Percentiles rank a stretch among this genome's conserved stretches.
These are phyloP conservation scores for Drosophila stalkeri DNA, from an alignment of 2,888 invertebrate species.

Conservation along the genomic window DNA sequence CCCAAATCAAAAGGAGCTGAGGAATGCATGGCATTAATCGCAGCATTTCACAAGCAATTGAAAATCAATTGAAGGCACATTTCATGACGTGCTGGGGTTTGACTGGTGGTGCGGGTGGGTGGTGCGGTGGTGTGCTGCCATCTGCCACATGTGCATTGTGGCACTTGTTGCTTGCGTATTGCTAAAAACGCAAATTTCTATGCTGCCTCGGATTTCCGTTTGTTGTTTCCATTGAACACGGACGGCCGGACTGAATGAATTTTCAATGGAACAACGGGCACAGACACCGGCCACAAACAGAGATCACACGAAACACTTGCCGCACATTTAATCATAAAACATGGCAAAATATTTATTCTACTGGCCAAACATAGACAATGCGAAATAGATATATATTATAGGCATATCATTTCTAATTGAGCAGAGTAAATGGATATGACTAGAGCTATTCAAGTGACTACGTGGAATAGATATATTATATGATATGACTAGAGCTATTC, in stretches of 20 bases:
- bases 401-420: background rate
- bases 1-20: background rate
- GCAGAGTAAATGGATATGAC: background rate
- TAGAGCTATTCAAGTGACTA: background rate
- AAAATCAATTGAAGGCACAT: slow-evolving; percentile 44
- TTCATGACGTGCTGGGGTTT: slow-evolving; percentile 7
- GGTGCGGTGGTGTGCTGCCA: background rate
- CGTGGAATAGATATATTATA: too few relatives aligned
- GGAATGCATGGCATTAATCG: slow-evolving; percentile 15
- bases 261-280: background rate
- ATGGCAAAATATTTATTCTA: slow-evolving; percentile 11
- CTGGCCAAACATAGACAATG: too few relatives aligned
- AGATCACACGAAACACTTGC: slow-evolving; percentile 24
- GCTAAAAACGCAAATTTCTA: slow-evolving; percentile 17
- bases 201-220: slow-evolving; percentile 31
- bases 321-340: background rate
- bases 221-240: slow-evolving; percentile 20
- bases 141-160: slow-evolving; percentile 29
- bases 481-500: too few relatives aligned
- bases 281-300: slow-evolving; percentile 8
- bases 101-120: too few relatives aligned
- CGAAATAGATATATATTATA: background rate
- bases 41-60: slow-evolving; percentile 52
- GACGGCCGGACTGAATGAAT: slow-evolving; percentile 16
- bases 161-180: slow-evolving; percentile 46